Evolutionary conservation across 1,140 invertebrate species (phyloP).

Genomic region (Stegodyphus mimosarum): DNA sequence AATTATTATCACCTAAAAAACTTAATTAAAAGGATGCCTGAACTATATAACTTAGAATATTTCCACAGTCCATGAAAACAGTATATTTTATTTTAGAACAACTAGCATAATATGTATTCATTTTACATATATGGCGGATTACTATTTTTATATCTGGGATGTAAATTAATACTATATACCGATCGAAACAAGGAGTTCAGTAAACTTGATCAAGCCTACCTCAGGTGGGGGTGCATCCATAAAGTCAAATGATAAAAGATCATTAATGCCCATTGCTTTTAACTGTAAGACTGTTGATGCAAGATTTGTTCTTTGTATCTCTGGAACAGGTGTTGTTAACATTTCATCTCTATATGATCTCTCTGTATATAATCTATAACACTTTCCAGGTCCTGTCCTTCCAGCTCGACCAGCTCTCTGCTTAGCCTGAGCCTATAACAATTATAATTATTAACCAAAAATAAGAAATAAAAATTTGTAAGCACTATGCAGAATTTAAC

Average conservation of each 20-base stretch:
- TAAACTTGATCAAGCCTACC: slow-evolving; percentile 66
- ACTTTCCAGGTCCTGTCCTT: slow-evolving; percentile 96
- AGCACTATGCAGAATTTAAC: no score
- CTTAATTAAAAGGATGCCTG: no score
- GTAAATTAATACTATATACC: no score
- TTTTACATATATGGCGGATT: no score
- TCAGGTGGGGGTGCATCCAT: slow-evolving; percentile 99
- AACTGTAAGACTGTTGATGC: slow-evolving; percentile 94
- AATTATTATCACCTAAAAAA: no score
- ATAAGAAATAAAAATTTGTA: no score
- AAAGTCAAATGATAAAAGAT: slow-evolving; percentile 99
- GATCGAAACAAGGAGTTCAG: no score
- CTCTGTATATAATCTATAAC: slow-evolving; percentile 98
- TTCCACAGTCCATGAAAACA: no score
- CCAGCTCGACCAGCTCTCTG: slow-evolving; percentile 96
- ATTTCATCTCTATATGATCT: slow-evolving; percentile 98
- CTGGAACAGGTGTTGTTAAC: slow-evolving; percentile 98
- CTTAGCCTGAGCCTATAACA: slow-evolving; percentile 87
- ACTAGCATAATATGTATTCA: no score
- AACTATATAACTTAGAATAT: no score
- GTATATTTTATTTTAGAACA: no score
- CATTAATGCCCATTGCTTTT: slow-evolving; percentile 99
- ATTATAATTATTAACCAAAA: background rate
- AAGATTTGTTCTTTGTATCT: slow-evolving; percentile 98
- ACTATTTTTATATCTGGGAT: no score